These are phyloP conservation scores for Colistium nudipinnis DNA, from an alignment of 2,113 vertebrate genomes.

Conservation along the genomic window DNA sequence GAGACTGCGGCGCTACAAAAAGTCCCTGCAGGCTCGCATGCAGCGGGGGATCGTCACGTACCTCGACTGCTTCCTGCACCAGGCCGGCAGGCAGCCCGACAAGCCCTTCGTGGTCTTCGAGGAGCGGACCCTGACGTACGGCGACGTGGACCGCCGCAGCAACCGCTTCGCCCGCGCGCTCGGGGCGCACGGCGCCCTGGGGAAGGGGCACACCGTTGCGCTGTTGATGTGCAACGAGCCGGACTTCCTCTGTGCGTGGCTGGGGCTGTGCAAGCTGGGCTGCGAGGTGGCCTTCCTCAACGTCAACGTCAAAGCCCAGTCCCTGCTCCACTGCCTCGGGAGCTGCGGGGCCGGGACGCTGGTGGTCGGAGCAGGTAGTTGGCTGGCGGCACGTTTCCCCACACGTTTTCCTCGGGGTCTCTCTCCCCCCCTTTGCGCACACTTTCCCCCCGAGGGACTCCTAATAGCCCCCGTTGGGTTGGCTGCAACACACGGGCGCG, in stretches of 20 bases:
- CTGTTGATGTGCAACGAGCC: conserved; percentile 91
- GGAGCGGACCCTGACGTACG: conserved; percentile 81
- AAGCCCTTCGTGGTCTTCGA: conserved; percentile 89
- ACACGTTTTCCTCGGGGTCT: background rate
- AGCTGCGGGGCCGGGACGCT: conserved; percentile 85
- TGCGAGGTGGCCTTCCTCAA: conserved; percentile 91
- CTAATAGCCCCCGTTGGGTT: too few species aligned
- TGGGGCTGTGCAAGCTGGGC: conserved; percentile 88
- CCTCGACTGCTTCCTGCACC: conserved; percentile 85
- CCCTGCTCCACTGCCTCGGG: conserved; percentile 86
- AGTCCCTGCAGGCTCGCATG: conserved; percentile 62
- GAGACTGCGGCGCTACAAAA: conserved; percentile 73
- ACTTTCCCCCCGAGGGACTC: too few species aligned
- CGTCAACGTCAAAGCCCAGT: conserved; percentile 81
- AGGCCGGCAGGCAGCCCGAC: conserved; percentile 77
- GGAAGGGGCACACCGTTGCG: conserved; percentile 84
- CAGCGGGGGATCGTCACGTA: conserved; percentile 80
- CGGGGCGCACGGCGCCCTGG: conserved; percentile 59
- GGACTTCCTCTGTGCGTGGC: conserved; percentile 90
- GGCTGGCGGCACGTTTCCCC: background rate
- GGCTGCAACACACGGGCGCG: too few species aligned
- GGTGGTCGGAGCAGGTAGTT: conserved; percentile 89
- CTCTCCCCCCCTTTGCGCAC: too few species aligned
- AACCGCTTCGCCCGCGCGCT: conserved; percentile 83
- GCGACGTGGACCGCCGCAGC: conserved; percentile 84